Base-by-base conservation (phyloP, 2,888 invertebrate species). In the Noctua fimbriata region DNA sequence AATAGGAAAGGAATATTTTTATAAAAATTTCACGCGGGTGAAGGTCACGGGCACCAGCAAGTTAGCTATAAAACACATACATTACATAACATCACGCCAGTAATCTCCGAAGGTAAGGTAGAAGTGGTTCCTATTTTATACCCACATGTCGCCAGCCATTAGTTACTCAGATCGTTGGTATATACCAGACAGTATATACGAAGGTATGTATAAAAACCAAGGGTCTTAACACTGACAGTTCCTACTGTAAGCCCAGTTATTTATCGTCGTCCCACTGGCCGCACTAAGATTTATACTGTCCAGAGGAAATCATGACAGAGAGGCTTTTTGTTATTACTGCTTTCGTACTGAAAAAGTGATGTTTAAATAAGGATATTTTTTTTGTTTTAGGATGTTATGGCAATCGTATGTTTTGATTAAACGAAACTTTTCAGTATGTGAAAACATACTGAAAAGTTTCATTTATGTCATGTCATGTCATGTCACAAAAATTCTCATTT, bases 221-320 rank as follows among this genome's bases (percentile, higher is more conserved):
- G 83, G 86, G 89, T 82, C 83, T 87, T 87, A 83, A 66, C 87
- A 84, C 87, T 84, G 82, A 83, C 90, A 79, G 87, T 89, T 86
- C 86, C 82, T 85, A 83, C 87, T 88, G 89, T 93, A 94, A 93
- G 92, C 92, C 90, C 79, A 76, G 93, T 95, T 95, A 96, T 96
- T 96, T 96, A 96, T 96, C 90, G 93, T 91, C 93, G 93, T 90
- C 94, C 95, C 93, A 95, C 94, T 94, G 94, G 93, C 94, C 94
- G 90, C 89, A 87, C 83, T 82, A 91, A 94, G 95, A 95, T 96
- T 95, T 95, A 95, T 94, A 90, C 91, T 88, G 90, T 89, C 89
- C 91, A 88, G 91, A 90, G 93, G 91, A 94, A 94, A 94, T 94
- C 93, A 93, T 92, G 90, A 90, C 90, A 85, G 90, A 82, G 76